These are phyloP conservation scores for Saccopteryx bilineata DNA, from an alignment of 2,113 vertebrate species.

Conservation along the genomic window DNA sequence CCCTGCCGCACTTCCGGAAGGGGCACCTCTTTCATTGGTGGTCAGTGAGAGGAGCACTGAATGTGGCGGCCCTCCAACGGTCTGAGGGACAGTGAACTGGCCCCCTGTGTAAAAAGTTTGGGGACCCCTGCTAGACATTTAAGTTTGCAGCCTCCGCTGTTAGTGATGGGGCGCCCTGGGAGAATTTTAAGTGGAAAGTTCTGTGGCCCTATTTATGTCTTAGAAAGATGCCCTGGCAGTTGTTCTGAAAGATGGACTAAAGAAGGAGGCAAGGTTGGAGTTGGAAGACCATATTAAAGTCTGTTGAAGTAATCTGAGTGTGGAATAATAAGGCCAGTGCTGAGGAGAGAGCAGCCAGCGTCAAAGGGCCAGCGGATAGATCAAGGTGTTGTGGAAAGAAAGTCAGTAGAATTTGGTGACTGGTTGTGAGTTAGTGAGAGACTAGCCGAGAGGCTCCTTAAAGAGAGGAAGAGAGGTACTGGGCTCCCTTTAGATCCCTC, in stretches of 20 bases:
- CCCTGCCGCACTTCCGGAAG: no score
- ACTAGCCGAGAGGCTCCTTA: neutral
- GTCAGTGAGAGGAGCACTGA: no score
- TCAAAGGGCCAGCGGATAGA: neutral
- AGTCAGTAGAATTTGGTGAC: neutral
- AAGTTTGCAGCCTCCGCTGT: neutral
- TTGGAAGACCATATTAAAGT: neutral
- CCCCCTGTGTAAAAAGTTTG: no score
- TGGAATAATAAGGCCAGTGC: neutral
- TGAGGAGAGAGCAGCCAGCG: neutral
- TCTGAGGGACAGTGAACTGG: no score
- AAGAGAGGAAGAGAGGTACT: neutral
- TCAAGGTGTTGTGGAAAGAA: neutral
- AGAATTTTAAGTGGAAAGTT: neutral
- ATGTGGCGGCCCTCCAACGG: no score
- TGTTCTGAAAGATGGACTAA: conserved; percentile 1
- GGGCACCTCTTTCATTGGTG: no score
- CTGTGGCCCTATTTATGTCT: neutral
- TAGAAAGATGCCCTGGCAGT: neutral
- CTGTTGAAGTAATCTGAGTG: neutral
- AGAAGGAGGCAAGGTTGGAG: neutral
- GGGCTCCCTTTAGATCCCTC: neutral
- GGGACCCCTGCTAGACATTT: no score
- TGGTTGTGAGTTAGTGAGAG: neutral
- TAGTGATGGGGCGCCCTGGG: neutral